These are phyloP conservation scores for Apostichopus leukothele DNA, from an alignment of 53 echinoderm and acorn worm species.

Conservation along the genomic window DNA sequence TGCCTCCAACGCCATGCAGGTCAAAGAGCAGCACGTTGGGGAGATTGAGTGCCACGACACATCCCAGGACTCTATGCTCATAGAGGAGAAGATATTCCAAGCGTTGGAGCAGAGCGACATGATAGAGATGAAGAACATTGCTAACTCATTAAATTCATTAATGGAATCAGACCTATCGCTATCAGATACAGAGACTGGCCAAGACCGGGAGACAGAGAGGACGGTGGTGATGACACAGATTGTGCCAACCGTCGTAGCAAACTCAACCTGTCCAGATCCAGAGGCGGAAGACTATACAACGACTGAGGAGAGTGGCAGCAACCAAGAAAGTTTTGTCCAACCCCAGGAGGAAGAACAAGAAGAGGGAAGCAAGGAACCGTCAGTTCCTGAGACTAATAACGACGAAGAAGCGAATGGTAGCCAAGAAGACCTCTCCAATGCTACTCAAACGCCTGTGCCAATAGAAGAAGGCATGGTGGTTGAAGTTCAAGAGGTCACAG, in stretches of 20 bases:
- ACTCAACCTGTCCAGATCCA: constrained; percentile 5
- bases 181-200: constrained; percentile 40
- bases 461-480: constrained; percentile 97
- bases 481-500: constrained; percentile 77
- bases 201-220: constrained; percentile 32
- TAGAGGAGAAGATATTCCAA: constrained; percentile 49
- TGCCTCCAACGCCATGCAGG: constrained; percentile 42
- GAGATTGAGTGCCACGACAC: constrained; percentile 12
- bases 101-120: constrained; percentile 42
- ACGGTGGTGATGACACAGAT: constrained; percentile 39
- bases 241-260: constrained; percentile 1
- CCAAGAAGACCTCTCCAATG: constrained; percentile 1
- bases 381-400: neutral
- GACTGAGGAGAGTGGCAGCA: neutral
- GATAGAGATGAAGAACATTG: constrained; percentile 44
- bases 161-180: constrained; percentile 38
- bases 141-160: constrained; percentile 42
- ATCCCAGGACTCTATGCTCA: constrained; percentile 29
- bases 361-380: constrained; percentile 1
- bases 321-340: neutral
- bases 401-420: neutral
- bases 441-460: constrained; percentile 57
- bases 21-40: constrained; percentile 9
- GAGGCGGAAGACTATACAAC: neutral
- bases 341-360: neutral